A percentile compares a stretch with the other conserved stretches of the same genome.
Evolutionary conservation across 2,888 invertebrate species (phyloP).

Genomic region (Zootermopsis nevadensis): DNA sequence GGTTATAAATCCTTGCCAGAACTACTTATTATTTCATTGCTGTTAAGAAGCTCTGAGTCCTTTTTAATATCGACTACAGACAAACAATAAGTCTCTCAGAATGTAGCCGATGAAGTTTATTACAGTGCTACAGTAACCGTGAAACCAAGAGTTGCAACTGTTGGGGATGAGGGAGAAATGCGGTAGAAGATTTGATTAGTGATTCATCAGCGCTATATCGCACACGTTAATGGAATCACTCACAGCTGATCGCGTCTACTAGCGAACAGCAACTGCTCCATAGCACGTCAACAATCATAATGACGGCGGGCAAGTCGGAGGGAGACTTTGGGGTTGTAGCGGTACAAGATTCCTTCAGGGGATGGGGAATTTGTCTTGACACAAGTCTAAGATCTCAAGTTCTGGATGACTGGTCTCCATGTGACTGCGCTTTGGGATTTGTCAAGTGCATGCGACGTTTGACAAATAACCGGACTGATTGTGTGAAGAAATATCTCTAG

Average conservation of each 20-base stretch:
- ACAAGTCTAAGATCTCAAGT: too few relatives aligned
- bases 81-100: not conserved
- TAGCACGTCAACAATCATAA: not conserved
- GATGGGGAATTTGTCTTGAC: too few relatives aligned
- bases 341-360: not conserved
- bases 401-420: too few relatives aligned
- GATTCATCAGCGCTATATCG: conserved; percentile 35
- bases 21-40: not conserved
- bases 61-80: not conserved
- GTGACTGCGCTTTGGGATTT: too few relatives aligned
- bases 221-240: conserved; percentile 41
- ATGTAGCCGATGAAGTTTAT: conserved; percentile 4
- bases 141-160: not conserved
- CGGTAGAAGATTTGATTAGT: conserved; percentile 26
- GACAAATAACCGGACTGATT: too few relatives aligned
- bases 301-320: not conserved
- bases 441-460: too few relatives aligned
- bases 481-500: too few relatives aligned
- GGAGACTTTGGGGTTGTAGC: too few relatives aligned
- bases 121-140: not conserved
- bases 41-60: not conserved
- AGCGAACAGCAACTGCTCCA: not conserved
- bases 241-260: conserved; percentile 41
- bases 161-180: not conserved
- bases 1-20: too few relatives aligned